Conservation (phyloP, 2,797 vertebrate genomes). For the Poeciliopsis infans region DNA sequence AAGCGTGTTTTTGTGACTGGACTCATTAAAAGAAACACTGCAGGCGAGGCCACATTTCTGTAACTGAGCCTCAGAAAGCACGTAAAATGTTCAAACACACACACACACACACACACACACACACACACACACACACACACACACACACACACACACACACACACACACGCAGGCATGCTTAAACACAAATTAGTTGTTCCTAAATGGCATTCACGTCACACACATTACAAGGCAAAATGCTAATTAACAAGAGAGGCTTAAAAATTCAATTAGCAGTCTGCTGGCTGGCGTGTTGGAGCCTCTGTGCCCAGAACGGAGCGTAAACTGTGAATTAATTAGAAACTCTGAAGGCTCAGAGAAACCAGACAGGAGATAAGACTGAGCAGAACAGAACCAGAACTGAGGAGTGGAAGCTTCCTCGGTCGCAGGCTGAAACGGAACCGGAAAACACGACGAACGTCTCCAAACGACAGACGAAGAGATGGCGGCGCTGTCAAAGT, state of each 20-base stretch:
- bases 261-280: slow-evolving; percentile 62
- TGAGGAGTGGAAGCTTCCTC: background rate
- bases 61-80: background rate
- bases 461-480: background rate
- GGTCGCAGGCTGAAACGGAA: background rate
- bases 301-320: slow-evolving; percentile 24
- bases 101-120: background rate
- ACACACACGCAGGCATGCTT: background rate
- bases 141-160: background rate
- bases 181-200: slow-evolving; percentile 30
- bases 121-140: background rate
- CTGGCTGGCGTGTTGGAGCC: background rate
- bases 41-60: background rate
- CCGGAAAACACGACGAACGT: background rate
- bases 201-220: slow-evolving; percentile 9
- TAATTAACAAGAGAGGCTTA: slow-evolving; percentile 58
- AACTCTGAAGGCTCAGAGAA: slow-evolving; percentile 21
- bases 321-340: slow-evolving; percentile 64
- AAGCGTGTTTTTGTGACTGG: background rate
- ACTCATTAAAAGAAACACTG: background rate
- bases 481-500: background rate
- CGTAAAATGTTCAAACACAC: background rate
- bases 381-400: background rate
- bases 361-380: background rate
- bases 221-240: slow-evolving; percentile 58